phyloP scores from a whole-genome alignment of 2,797 vertebrate genomes.

The Acanthiza pusilla region DNA sequence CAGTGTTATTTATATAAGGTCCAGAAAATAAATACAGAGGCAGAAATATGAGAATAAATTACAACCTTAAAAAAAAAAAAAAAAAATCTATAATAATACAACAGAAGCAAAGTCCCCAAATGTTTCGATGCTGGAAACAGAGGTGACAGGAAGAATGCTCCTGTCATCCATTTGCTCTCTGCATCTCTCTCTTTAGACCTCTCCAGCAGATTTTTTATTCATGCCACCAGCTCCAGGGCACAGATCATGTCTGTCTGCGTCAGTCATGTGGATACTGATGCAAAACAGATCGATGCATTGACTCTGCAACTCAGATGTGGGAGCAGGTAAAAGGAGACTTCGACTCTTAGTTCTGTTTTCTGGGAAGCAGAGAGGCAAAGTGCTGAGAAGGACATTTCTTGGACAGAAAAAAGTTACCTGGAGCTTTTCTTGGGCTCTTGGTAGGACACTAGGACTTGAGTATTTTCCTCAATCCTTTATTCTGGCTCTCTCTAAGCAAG shows the following conservation, averaged over 20 bases:
- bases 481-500: neutral
- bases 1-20: neutral
- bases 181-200: neutral
- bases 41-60: neutral
- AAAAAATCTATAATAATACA: neutral
- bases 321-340: neutral
- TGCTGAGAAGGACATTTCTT: neutral
- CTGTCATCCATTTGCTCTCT: neutral
- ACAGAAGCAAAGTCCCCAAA: neutral
- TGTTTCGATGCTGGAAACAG: neutral
- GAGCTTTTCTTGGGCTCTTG: neutral
- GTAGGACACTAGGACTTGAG: neutral
- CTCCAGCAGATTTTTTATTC: neutral
- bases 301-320: neutral
- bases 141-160: neutral
- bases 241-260: neutral
- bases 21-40: neutral
- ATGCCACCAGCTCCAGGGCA: neutral
- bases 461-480: neutral
- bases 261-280: neutral
- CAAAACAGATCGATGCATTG: neutral
- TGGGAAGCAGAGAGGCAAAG: neutral
- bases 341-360: neutral
- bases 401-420: neutral
- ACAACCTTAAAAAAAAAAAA: neutral